These are phyloP conservation scores for Thalassoma bifasciatum DNA, from an alignment of 2,113 vertebrate species.

Conservation along the genomic window DNA sequence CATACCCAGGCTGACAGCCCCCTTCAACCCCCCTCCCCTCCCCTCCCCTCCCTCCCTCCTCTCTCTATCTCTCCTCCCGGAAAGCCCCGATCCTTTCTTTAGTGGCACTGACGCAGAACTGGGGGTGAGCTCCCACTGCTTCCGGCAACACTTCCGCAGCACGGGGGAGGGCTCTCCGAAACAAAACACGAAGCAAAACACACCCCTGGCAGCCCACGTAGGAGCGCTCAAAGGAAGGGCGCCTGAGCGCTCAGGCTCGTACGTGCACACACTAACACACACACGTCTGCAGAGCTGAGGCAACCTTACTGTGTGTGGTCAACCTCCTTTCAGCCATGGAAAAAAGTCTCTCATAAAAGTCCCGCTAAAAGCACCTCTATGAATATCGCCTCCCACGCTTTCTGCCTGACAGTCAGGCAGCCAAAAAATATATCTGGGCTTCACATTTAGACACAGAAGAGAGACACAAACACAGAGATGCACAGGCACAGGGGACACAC, in stretches of 20 bases:
- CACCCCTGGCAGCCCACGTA: constrained; percentile 78
- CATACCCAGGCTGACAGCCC: constrained; percentile 74
- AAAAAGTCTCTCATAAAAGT: constrained; percentile 85
- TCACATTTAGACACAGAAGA: constrained; percentile 56
- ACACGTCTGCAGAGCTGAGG: constrained; percentile 39
- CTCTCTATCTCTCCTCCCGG: constrained; percentile 69
- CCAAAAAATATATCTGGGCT: constrained; percentile 78
- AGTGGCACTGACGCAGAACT: constrained; percentile 80
- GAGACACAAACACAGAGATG: constrained; percentile 15
- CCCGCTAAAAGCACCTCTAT: constrained; percentile 83
- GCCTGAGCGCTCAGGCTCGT: constrained; percentile 35
- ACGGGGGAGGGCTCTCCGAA: constrained; percentile 75
- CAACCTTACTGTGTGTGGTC: constrained; percentile 80
- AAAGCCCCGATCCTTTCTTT: constrained; percentile 78
- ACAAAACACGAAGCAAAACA: constrained; percentile 74
- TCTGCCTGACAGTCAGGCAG: constrained; percentile 75
- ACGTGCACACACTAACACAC: constrained; percentile 51
- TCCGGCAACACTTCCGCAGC: constrained; percentile 81
- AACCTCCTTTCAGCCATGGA: constrained; percentile 80
- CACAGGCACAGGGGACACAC: constrained; percentile 6
- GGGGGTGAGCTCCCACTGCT: constrained; percentile 74
- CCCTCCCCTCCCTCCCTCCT: constrained; percentile 46
- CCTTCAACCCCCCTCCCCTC: constrained; percentile 26
- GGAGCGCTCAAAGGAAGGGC: constrained; percentile 68
- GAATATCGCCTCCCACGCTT: constrained; percentile 82